Percentiles rank a stretch among this genome's conserved stretches.
Conservation (phyloP, 1,140 invertebrate genomes). For the Hypothenemus hampei region DNA sequence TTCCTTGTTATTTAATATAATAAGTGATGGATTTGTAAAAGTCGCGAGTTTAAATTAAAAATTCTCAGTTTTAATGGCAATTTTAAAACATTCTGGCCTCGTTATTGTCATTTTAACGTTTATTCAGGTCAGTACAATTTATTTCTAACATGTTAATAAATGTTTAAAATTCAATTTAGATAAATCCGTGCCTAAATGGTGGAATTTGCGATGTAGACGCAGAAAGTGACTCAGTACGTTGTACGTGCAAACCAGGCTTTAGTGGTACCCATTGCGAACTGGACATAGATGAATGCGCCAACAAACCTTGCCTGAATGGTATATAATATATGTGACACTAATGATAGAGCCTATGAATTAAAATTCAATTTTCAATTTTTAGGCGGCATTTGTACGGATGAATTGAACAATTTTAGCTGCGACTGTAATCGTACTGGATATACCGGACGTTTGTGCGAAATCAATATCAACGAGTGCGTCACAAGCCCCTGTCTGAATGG, state of each 20-base stretch:
- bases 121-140: no score
- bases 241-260: conserved; percentile 59
- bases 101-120: no score
- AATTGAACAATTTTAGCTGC: conserved; percentile 74
- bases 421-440: conserved; percentile 71
- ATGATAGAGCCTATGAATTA: not conserved
- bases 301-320: conserved; percentile 73
- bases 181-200: conserved; percentile 69
- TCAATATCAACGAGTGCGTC: conserved; percentile 80
- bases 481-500: conserved; percentile 69
- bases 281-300: conserved; percentile 66
- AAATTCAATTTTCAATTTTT: not conserved
- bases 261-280: conserved; percentile 61
- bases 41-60: no score
- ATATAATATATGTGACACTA: not conserved
- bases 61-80: no score
- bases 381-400: conserved; percentile 72
- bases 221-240: conserved; percentile 52
- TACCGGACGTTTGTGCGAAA: conserved; percentile 71
- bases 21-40: no score
- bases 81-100: no score
- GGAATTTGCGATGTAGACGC: conserved; percentile 59
- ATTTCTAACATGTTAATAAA: no score
- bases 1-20: no score
- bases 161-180: no score